Evolutionary conservation across 2,888 invertebrate species (phyloP).

Genomic region (Teleogryllus oceanicus): DNA sequence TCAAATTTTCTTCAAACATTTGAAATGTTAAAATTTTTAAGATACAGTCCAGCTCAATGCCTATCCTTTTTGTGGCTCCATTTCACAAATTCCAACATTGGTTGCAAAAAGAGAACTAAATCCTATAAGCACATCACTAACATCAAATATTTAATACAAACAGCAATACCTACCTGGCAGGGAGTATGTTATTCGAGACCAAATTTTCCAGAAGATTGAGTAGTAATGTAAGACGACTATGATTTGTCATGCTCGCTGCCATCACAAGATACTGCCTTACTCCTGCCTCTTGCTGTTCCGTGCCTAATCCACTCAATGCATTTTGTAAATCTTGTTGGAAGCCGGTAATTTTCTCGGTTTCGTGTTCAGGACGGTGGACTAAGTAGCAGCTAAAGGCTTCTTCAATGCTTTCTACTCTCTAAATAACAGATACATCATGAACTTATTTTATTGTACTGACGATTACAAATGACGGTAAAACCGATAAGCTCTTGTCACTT

Average conservation of each 20-base stretch:
- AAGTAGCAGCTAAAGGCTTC: slow-evolving; percentile 87
- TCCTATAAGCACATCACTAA: no score
- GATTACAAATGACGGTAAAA: background rate
- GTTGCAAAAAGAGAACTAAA: no score
- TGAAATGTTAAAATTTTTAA: no score
- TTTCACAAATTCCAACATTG: no score
- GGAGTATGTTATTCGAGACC: slow-evolving; percentile 67
- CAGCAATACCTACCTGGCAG: slow-evolving; percentile 60
- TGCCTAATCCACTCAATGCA: slow-evolving; percentile 62
- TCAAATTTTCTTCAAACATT: no score
- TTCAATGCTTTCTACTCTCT: slow-evolving; percentile 77
- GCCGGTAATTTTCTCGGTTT: slow-evolving; percentile 62
- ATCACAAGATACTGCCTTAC: slow-evolving; percentile 71
- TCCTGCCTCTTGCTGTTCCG: slow-evolving; percentile 71
- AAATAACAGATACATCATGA: slow-evolving; percentile 39
- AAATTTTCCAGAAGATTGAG: slow-evolving; percentile 71
- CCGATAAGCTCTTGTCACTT: slow-evolving; percentile 43
- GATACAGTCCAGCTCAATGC: no score
- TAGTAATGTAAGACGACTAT: slow-evolving; percentile 70
- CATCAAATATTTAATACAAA: no score
- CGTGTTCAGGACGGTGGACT: slow-evolving; percentile 69
- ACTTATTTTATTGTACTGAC: background rate
- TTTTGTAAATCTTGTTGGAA: slow-evolving; percentile 68
- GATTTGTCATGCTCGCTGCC: slow-evolving; percentile 70
- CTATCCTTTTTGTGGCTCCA: no score